Base-by-base conservation (phyloP, 2,113 vertebrate species). In the Morphnarchus princeps region DNA sequence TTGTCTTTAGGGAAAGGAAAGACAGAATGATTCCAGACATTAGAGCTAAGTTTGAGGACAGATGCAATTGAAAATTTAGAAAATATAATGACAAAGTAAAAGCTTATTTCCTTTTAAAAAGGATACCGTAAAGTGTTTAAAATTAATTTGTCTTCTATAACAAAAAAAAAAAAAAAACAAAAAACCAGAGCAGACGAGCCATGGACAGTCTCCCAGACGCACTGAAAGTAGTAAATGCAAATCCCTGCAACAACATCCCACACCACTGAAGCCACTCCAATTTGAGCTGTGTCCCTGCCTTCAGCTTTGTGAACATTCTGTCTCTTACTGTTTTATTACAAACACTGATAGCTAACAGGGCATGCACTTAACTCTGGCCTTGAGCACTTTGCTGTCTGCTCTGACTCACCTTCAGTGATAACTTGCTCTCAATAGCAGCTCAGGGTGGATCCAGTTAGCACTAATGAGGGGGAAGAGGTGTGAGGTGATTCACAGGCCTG, bases 281-380 rank as follows among this genome's bases (percentile, higher is more conserved):
- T 21, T 1, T 13, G 17, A 45, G 67, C 32, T 26, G 5, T 6
- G 10, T 29, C 34, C 24, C 13, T 50, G 5, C 72, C 17, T 19
- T 42, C 40, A 20, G 29, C 42, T 57, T 1, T n/a, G 36, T 19
- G 34, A 22, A 3, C 50, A 1, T 2, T 5, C 1, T 1, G 10
- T 25, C 61, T 40, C 79, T 9, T 15, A 43, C 47, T 31, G 26
- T 15, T 55, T 13, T 34, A 47, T 36, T 26, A 19, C 50, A 25
- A n/a, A 57, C 62, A 3, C 47, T 7, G 3, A 26, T 4, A 21
- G 19, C 26, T 21, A 40, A 9, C 0, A 18, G 17, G 18, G 7
- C 69, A 31, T 0, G 1, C 15, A 5, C 31, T 9, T 19, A 3
- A 1, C 42, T 20, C 16, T 10, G 17, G 13, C n/a, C 40, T 5